Evolutionary conservation across 2,113 vertebrate species (phyloP).

Genomic region (Perccottus glenii): DNA sequence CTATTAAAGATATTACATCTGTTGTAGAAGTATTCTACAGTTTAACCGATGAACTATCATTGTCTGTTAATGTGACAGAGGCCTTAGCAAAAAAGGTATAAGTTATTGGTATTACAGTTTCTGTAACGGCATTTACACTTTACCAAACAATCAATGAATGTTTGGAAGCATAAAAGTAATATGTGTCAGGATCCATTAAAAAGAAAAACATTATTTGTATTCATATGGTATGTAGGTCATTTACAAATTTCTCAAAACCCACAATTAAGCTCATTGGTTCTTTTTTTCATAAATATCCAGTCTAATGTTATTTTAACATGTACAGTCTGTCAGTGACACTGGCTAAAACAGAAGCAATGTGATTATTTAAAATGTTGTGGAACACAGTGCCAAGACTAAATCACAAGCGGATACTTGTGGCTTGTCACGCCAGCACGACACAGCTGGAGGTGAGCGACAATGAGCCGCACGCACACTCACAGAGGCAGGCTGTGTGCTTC

Average conservation of each 20-base stretch:
- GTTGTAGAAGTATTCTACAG: no score
- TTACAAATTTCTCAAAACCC: background rate
- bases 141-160: no score
- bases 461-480: conserved; percentile 67
- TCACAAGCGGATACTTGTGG: conserved; percentile 69
- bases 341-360: conserved; percentile 25
- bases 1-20: no score
- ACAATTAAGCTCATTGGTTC: no score
- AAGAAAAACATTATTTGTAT: no score
- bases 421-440: conserved; percentile 54
- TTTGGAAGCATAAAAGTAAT: no score
- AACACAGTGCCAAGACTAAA: conserved; percentile 39
- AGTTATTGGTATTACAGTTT: no score
- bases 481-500: conserved; percentile 78
- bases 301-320: background rate
- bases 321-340: conserved; percentile 14
- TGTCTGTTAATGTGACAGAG: no score
- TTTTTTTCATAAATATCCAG: background rate
- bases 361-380: conserved; percentile 32
- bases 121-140: no score
- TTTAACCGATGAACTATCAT: no score
- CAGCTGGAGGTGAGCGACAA: conserved; percentile 73
- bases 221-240: background rate
- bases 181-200: no score
- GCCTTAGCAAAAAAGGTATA: no score